phyloP scores from a whole-genome alignment of 2,888 invertebrate species.

The Drosophila mercatorum region DNA sequence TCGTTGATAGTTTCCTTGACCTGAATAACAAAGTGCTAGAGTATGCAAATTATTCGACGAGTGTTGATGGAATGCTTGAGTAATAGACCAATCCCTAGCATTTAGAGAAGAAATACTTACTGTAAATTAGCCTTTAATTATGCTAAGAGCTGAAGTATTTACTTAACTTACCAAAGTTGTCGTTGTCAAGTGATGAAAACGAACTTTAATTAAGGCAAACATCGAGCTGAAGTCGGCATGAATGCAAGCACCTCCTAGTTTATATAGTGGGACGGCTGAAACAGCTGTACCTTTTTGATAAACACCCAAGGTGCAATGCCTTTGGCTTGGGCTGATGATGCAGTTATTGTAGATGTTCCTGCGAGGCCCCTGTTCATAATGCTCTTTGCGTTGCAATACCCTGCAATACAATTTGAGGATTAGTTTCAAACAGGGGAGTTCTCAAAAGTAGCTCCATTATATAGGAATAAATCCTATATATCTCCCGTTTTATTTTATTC shows the following conservation, averaged over 20 bases:
- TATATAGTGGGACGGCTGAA: constrained; percentile 41
- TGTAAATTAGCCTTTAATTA: constrained; percentile 61
- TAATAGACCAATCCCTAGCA: constrained; percentile 29
- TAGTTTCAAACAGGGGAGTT: background rate
- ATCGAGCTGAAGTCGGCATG: constrained; percentile 36
- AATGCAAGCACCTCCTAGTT: constrained; percentile 58
- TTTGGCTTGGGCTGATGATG: constrained; percentile 59
- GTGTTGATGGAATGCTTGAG: constrained; percentile 41
- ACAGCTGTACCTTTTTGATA: constrained; percentile 71
- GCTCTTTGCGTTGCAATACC: constrained; percentile 43
- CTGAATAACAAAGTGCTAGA: constrained; percentile 62
- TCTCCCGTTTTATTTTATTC: background rate
- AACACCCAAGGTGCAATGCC: constrained; percentile 56
- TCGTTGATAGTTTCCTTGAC: constrained; percentile 72
- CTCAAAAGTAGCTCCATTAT: background rate
- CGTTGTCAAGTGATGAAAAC: constrained; percentile 56
- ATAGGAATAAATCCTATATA: background rate
- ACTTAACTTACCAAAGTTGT: constrained; percentile 24
- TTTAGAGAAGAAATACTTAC: background rate
- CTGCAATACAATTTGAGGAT: background rate
- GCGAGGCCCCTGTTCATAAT: constrained; percentile 27
- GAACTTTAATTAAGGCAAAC: constrained; percentile 62
- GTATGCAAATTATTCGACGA: constrained; percentile 49
- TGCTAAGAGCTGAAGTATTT: constrained; percentile 35
- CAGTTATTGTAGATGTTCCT: constrained; percentile 27